These are phyloP conservation scores for Macrotis lagotis DNA, from an alignment of 2,113 vertebrate genomes.

Conservation along the genomic window DNA sequence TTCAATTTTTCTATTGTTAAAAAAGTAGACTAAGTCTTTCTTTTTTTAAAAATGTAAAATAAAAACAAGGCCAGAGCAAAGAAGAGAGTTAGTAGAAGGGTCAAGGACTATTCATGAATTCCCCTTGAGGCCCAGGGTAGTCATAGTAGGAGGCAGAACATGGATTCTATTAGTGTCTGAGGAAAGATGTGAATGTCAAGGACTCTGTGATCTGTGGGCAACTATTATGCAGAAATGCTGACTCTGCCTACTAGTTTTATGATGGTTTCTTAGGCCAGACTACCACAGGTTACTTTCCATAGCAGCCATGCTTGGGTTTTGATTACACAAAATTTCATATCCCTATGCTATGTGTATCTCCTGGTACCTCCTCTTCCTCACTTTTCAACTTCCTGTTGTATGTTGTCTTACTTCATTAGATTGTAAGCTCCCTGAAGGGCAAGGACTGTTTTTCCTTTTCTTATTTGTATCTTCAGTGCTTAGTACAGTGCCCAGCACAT, in stretches of 20 bases:
- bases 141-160: not conserved
- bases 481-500: not conserved
- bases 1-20: not conserved
- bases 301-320: not conserved
- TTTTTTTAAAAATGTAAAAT: not conserved
- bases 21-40: constrained; percentile 10
- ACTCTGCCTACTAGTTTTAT: not conserved
- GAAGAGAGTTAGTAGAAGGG: not conserved
- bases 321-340: not conserved
- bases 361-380: not conserved
- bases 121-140: no score
- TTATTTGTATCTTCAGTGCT: not conserved
- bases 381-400: not conserved
- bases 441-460: not conserved
- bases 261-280: no score
- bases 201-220: not conserved
- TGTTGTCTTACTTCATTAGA: not conserved
- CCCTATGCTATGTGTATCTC: not conserved
- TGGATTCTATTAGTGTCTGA: not conserved
- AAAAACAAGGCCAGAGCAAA: not conserved
- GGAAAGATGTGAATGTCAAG: not conserved
- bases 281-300: not conserved
- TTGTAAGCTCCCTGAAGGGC: not conserved
- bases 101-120: not conserved
- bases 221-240: not conserved